Percentiles rank a stretch among this genome's conserved stretches.
Evolutionary conservation across 1,140 invertebrate genomes (phyloP).

Genomic region (Conus betulinus): DNA sequence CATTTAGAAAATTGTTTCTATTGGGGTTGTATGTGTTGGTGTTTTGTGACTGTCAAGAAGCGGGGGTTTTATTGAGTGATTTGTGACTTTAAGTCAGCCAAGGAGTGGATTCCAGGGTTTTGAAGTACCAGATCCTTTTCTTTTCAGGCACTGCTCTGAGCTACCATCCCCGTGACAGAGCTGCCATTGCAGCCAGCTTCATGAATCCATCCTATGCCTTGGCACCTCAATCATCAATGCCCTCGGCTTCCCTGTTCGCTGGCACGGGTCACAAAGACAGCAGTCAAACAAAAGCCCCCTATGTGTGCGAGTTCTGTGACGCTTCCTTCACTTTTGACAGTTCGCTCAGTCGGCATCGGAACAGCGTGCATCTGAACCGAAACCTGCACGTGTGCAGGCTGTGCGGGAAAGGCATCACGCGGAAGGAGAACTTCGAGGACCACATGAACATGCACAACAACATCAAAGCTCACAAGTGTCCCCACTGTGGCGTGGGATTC

Average conservation of each 20-base stretch:
- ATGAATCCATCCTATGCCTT: neutral
- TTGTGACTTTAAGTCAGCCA: neutral
- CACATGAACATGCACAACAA: conserved; percentile 36
- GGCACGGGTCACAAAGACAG: neutral
- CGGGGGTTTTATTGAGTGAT: neutral
- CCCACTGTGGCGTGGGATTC: conserved; percentile 3
- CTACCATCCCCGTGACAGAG: neutral
- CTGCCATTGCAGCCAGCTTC: neutral
- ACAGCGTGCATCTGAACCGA: conserved; percentile 28
- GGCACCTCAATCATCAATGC: neutral
- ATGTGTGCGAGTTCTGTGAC: conserved; percentile 22
- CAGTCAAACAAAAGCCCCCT: neutral
- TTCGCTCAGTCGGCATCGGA: conserved; percentile 9
- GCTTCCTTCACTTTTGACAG: conserved; percentile 21
- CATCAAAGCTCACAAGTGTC: conserved; percentile 28
- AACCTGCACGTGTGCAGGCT: conserved; percentile 18
- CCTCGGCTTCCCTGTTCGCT: neutral
- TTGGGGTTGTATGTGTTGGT: no score
- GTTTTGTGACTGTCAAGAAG: no score
- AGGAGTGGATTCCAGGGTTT: neutral
- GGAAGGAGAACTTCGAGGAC: conserved; percentile 25
- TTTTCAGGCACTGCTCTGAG: neutral
- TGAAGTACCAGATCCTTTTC: neutral
- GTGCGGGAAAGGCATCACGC: conserved; percentile 22
- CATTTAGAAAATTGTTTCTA: no score